Evolutionary conservation across 2,113 vertebrate species (phyloP).

Genomic region (Furnarius figulus): DNA sequence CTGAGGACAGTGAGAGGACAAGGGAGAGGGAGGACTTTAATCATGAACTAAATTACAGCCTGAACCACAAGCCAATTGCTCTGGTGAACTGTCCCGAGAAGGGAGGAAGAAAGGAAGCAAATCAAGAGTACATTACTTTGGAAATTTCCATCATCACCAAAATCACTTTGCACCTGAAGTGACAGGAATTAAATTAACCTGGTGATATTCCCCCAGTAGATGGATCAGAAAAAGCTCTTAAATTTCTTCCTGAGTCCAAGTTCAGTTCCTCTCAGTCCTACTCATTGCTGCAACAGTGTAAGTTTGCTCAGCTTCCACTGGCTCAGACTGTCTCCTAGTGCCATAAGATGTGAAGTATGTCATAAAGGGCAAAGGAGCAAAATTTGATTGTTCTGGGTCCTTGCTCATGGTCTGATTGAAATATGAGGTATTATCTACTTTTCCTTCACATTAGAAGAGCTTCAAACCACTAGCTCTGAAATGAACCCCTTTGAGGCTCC

Average conservation of each 20-base stretch:
- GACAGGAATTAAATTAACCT: neutral
- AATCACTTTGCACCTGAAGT: slow-evolving; percentile 66
- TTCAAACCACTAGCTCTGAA: neutral
- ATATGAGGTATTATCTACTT: neutral
- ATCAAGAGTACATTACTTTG: slow-evolving; percentile 43
- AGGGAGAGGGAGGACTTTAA: neutral
- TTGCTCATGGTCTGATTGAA: neutral
- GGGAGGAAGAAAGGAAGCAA: slow-evolving; percentile 67
- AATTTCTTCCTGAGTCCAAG: neutral
- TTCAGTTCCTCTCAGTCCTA: neutral
- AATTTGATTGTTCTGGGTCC: neutral
- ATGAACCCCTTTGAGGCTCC: neutral
- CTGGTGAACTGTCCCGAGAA: neutral
- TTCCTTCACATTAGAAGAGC: neutral
- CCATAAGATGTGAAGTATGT: neutral
- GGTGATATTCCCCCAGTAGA: neutral
- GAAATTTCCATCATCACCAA: slow-evolving; percentile 67
- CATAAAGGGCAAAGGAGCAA: neutral
- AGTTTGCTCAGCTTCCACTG: neutral
- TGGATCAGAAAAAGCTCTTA: neutral
- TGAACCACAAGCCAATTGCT: neutral
- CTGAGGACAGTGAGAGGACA: neutral
- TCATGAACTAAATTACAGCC: neutral
- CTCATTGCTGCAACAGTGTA: neutral
- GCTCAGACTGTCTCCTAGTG: neutral